These are phyloP conservation scores for Lacanobia oleracea DNA, from an alignment of 2,888 invertebrate genomes.

Conservation along the genomic window DNA sequence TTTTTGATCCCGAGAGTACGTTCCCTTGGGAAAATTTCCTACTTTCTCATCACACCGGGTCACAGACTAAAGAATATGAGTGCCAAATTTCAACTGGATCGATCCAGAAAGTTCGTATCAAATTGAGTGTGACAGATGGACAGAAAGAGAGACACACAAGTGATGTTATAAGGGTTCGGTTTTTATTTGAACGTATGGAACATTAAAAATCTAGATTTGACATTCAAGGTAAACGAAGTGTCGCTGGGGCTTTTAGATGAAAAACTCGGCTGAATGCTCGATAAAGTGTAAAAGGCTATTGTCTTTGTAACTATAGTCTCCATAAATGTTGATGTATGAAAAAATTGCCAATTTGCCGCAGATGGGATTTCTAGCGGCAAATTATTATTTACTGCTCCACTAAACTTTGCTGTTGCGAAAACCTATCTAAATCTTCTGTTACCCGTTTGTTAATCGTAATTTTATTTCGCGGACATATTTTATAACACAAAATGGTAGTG, in stretches of 20 bases:
- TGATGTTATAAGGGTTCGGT: too few species aligned
- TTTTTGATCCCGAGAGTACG: too few species aligned
- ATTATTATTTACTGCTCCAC: slow-evolving; percentile 21
- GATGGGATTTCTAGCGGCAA: slow-evolving; percentile 33
- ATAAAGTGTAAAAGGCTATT: slow-evolving; percentile 32
- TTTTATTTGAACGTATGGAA: too few species aligned
- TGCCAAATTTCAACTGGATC: too few species aligned
- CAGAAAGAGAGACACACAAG: too few species aligned
- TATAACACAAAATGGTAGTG: too few species aligned
- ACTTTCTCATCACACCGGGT: too few species aligned
- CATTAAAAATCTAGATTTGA: neutral
- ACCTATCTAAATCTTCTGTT: slow-evolving; percentile 2
- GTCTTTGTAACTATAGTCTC: slow-evolving; percentile 21
- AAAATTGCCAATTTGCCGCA: slow-evolving; percentile 34
- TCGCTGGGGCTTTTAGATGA: neutral
- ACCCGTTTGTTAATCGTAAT: neutral
- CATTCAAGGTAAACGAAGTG: neutral
- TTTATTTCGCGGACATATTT: neutral
- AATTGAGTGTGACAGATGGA: too few species aligned
- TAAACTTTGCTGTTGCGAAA: slow-evolving; percentile 4
- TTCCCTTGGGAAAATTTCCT: too few species aligned
- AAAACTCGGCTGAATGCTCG: slow-evolving; percentile 1
- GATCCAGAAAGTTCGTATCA: too few species aligned
- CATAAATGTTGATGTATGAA: slow-evolving; percentile 29
- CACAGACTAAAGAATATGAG: too few species aligned